Base-by-base conservation (phyloP, 2,113 vertebrate species). In the Morphnarchus princeps region DNA sequence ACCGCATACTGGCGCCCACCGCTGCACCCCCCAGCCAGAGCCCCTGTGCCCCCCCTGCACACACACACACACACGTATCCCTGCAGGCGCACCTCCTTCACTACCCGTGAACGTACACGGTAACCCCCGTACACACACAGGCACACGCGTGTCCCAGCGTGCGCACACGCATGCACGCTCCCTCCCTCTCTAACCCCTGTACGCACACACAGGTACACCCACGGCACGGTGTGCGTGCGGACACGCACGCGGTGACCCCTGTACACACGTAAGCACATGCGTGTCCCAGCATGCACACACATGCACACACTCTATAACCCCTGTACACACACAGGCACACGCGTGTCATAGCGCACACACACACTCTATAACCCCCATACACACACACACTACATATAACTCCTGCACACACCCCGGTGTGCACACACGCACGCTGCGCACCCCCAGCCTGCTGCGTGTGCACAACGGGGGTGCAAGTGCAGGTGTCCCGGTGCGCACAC, bases 381-480 rank as follows among this genome's bases (percentile, higher is more conserved):
- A 13, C 52, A 3, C 7, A 6, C n/a, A 14, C 22, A 5, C 25
- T 4, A 54, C 26, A 10, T 1, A 2, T 3, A 21, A 6, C 50
- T 38, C 43, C 59, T 4, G 40, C 26, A 16, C 55, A 9, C 20
- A 9, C 21, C 43, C 50, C 6, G 6, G 6, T 47, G 57, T 15
- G 21, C 26, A 2, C 47, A 4, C 47, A 3, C 36, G 1, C 21
- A 8, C 19, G 26, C 32, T 31, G 3, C 16, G 1, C 21, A 8
- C 19, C 43, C 32, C 24, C 76, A 20, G 25, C 16, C 45, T 20
- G 10, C 21, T 6, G 11, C 13, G 9, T 2, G 31, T 15, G 54
- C 72, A 8, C 49, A 13, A 24, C 12, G 2, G 22, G 47, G 12
- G 47, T 49, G 47, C 47, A 49, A 24, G 22, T 50, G 42, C 62